phyloP scores from a whole-genome alignment of 1,140 invertebrate genomes.

The Phortica variegata region DNA sequence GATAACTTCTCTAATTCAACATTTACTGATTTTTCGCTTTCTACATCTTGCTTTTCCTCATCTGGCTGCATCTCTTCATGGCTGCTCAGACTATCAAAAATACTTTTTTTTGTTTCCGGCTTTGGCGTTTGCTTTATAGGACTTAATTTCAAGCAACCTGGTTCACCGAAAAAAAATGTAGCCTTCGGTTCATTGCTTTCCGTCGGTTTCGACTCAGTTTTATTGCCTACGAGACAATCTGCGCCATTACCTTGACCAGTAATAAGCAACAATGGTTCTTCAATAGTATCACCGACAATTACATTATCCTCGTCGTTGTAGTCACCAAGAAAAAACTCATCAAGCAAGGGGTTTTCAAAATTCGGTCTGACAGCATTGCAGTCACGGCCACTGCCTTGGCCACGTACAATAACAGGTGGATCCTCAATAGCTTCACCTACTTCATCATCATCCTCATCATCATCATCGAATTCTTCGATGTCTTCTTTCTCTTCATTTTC shows the following conservation, averaged over 20 bases:
- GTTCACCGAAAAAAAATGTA: constrained; percentile 59
- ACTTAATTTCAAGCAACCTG: constrained; percentile 54
- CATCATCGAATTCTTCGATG: constrained; percentile 66
- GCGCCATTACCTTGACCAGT: constrained; percentile 71
- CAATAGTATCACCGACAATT: constrained; percentile 67
- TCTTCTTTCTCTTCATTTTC: constrained; percentile 63
- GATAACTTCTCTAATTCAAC: neutral
- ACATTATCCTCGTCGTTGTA: constrained; percentile 32
- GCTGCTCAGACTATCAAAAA: constrained; percentile 30
- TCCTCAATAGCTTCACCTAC: constrained; percentile 73
- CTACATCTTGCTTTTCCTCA: neutral
- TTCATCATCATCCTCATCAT: constrained; percentile 50
- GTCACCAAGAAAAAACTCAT: neutral
- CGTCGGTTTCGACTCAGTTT: constrained; percentile 17
- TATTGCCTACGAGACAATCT: constrained; percentile 64
- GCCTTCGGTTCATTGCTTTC: constrained; percentile 42
- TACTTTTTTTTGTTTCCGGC: constrained; percentile 35
- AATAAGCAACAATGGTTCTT: constrained; percentile 72
- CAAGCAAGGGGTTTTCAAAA: constrained; percentile 2
- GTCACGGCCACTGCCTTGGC: constrained; percentile 71
- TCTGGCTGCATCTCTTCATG: neutral
- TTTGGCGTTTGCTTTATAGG: constrained; percentile 41
- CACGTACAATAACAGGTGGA: constrained; percentile 70
- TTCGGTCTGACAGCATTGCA: constrained; percentile 65
- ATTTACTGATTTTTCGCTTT: neutral